Base-by-base conservation (phyloP, 2,888 invertebrate species). In the Helleia helle region DNA sequence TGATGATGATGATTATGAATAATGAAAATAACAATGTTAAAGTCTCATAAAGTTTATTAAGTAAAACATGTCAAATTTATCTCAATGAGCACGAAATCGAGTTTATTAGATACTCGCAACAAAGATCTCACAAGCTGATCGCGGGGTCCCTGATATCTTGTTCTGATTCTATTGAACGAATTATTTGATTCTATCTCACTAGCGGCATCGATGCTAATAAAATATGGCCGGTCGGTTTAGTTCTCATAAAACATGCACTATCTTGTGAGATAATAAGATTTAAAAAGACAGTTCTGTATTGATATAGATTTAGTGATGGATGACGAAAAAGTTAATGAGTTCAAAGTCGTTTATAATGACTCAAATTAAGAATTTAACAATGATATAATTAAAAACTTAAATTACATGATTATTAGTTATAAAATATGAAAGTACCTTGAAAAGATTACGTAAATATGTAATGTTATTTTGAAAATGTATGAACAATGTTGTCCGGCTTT, bases 181-280 rank as follows among this genome's bases (percentile, higher is more conserved):
- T 67, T 65, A 60, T 62, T 59, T 68, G 69, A 71, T 72, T 60
- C 55, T 66, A 77, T 76, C 72, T 66, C 53, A 51, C 57, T 57
- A 62, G 67, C 62, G 63, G 67, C 61, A 67, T 67, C 62, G 69
- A 70, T 66, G 65, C 60, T 65, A 65, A 73, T 71, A 64, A 75
- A 72, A 70, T 71, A 73, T 71, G 58, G 60, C 7, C 59, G 46
- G 54, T 56, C 54, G 56, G 54, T 55, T 59, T 52, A 53, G 56
- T 69, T 65, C 67, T 68, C 65, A 71, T 68, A 65, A 69, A 72
- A 37, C 34, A 34, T 34, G 22, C 34, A 34, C 34, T 22, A 40
- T 40, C 36, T 40, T 30, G 26, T 30, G 13, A 30, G 30, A 31
- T 40, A 36, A 37, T 37, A 28, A 14, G 15, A 31, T 31, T 29